Evolutionary conservation across 2,797 vertebrate species (phyloP).

Genomic region (Gymnopithys bicolor): DNA sequence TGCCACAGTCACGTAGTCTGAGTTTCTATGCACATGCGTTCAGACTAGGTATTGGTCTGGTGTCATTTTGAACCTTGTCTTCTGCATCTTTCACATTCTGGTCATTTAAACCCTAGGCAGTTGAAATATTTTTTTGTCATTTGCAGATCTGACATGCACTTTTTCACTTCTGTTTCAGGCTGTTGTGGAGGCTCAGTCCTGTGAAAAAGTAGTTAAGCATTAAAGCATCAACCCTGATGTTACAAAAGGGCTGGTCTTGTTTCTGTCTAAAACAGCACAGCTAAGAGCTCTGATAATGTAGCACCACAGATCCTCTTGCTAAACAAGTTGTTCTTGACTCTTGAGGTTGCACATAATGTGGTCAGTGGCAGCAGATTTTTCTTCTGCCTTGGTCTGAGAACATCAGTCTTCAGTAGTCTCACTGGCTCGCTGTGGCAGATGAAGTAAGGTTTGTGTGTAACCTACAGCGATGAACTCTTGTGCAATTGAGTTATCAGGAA

Average conservation of each 20-base stretch:
- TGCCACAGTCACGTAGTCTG: not conserved
- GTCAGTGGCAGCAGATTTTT: not conserved
- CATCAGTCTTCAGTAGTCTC: not conserved
- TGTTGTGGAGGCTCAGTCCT: not conserved
- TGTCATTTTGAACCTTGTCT: not conserved
- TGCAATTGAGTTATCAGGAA: not conserved
- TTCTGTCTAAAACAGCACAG: not conserved
- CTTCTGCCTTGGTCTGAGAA: not conserved
- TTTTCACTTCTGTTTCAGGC: not conserved
- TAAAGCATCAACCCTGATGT: not conserved
- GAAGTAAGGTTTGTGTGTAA: not conserved
- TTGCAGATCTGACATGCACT: not conserved
- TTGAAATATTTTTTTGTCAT: not conserved
- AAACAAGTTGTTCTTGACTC: not conserved
- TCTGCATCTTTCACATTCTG: not conserved
- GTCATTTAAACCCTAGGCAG: not conserved
- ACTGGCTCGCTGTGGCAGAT: not conserved
- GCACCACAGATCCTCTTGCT: not conserved
- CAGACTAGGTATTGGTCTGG: not conserved
- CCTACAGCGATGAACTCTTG: not conserved
- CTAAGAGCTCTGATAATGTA: not conserved
- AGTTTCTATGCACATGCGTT: not conserved
- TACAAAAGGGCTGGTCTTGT: not conserved
- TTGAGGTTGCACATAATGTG: not conserved
- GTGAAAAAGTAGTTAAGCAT: not conserved